Evolutionary conservation across 2,797 vertebrate species (phyloP).

Genomic region (Malurus splendens): DNA sequence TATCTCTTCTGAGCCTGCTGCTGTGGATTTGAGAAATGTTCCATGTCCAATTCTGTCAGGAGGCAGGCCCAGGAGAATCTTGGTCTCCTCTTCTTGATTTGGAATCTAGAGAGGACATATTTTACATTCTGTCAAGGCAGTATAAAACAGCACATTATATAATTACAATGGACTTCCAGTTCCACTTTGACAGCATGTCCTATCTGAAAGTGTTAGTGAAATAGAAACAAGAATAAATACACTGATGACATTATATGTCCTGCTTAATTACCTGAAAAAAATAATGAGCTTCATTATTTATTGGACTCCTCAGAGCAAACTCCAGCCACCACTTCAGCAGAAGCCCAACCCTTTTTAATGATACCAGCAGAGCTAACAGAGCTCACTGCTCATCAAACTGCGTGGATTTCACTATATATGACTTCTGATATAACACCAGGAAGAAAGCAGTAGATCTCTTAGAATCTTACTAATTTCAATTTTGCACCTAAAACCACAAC

Average conservation of each 20-base stretch:
- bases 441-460: neutral
- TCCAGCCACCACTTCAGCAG: neutral
- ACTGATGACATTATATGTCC: neutral
- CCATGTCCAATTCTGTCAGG: conserved; percentile 96
- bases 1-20: conserved; percentile 75
- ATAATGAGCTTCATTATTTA: neutral
- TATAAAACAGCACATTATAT: neutral
- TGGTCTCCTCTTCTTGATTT: conserved; percentile 84
- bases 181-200: neutral
- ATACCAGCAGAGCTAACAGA: neutral
- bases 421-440: neutral
- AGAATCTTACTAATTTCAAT: neutral
- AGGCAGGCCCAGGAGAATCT: conserved; percentile 84
- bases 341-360: neutral
- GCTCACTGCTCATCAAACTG: neutral
- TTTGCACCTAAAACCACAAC: neutral
- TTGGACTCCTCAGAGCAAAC: neutral
- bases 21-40: conserved; percentile 81
- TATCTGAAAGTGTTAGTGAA: neutral
- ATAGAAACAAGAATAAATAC: neutral
- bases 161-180: neutral
- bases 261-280: neutral
- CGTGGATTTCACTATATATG: neutral
- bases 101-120: conserved; percentile 76
- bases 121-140: neutral